Percentiles rank a stretch among this genome's conserved stretches.
Conservation (phyloP, 2,797 vertebrate genomes). For the Sebastolobus alascanus region DNA sequence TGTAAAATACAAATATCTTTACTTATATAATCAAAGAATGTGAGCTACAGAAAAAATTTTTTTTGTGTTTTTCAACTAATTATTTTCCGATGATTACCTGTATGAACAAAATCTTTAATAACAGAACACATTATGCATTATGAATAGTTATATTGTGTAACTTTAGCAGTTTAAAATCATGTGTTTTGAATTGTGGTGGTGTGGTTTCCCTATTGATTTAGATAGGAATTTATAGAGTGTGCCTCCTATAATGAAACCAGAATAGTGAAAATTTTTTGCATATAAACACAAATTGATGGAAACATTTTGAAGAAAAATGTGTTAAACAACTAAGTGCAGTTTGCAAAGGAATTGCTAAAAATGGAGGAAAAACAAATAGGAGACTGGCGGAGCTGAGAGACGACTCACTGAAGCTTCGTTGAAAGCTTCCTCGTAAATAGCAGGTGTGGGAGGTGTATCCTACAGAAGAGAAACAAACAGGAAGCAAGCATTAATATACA, state of each 20-base stretch:
- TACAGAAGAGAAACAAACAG: constrained; percentile 71
- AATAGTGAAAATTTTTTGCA: background rate
- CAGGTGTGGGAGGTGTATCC: constrained; percentile 85
- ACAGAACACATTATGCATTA: background rate
- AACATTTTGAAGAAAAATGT: constrained; percentile 12
- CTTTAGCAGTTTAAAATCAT: background rate
- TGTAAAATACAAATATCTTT: background rate
- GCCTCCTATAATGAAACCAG: background rate
- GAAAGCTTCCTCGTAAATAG: constrained; percentile 84
- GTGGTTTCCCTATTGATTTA: background rate
- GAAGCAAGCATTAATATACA: constrained; percentile 28
- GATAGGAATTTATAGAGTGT: background rate
- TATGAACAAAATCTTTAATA: background rate
- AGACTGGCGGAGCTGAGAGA: constrained; percentile 17
- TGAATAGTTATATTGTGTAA: background rate
- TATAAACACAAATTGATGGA: background rate
- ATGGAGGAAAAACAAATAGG: constrained; percentile 7
- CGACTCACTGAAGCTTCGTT: constrained; percentile 84
- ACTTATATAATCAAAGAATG: background rate
- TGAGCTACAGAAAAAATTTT: background rate
- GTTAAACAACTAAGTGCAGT: background rate
- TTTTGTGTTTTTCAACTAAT: background rate
- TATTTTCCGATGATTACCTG: background rate
- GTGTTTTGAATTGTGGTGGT: background rate
- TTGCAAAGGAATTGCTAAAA: constrained; percentile 5